phyloP scores from a whole-genome alignment of 1,140 invertebrate species.

The Drosophila grimshawi region DNA sequence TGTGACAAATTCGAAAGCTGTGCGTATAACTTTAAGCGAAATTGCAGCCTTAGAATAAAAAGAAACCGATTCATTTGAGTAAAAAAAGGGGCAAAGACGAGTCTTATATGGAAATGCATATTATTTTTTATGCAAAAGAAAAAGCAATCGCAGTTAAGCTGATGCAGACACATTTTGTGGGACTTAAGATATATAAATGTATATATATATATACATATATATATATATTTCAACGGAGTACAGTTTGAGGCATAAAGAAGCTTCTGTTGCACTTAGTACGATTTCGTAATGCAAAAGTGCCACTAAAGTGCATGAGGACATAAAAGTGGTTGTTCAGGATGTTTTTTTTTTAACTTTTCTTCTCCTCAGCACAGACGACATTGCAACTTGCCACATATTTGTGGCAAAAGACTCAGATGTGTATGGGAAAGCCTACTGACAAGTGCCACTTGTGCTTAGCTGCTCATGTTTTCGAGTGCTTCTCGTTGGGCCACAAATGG shows the following conservation, averaged over 20 bases:
- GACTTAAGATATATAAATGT: not conserved
- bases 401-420: too few relatives aligned
- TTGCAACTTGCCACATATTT: constrained; percentile 7
- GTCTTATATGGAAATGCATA: constrained; percentile 19
- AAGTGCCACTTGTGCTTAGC: constrained; percentile 39
- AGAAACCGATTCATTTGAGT: not conserved
- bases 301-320: constrained; percentile 33
- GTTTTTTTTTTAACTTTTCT: constrained; percentile 12
- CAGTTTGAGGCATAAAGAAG: constrained; percentile 19
- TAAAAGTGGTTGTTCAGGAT: constrained; percentile 17
- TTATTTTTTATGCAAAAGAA: not conserved
- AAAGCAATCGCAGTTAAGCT: constrained; percentile 1
- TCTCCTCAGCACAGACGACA: too few relatives aligned
- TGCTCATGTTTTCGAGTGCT: constrained; percentile 12
- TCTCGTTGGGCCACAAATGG: constrained; percentile 13
- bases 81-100: constrained; percentile 19
- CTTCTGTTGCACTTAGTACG: constrained; percentile 29
- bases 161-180: not conserved
- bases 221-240: not conserved
- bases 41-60: constrained; percentile 17
- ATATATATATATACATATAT: not conserved
- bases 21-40: not conserved
- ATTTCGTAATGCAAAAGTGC: constrained; percentile 29
- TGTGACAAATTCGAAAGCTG: constrained; percentile 8
- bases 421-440: constrained; percentile 1